Conservation (phyloP, 1,140 invertebrate species). For the Zaprionus capensis region DNA sequence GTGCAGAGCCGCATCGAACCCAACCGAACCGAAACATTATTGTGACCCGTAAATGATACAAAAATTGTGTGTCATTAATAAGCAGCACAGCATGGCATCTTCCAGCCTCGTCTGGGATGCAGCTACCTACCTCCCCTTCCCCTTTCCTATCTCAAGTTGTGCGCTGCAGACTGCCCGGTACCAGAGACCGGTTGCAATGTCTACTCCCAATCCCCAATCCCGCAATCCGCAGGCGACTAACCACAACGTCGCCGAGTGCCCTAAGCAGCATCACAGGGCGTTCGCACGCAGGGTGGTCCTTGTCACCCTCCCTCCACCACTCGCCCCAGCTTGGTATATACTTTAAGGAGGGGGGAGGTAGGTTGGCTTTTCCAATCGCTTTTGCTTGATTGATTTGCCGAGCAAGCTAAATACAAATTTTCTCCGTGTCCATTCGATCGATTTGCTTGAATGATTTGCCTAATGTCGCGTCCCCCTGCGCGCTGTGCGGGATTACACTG, state of each 20-base stretch:
- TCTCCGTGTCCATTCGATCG: constrained; percentile 28
- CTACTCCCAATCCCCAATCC: neutral
- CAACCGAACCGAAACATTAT: constrained; percentile 64
- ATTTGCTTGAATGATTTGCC: constrained; percentile 42
- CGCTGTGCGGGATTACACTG: neutral
- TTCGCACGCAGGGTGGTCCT: constrained; percentile 35
- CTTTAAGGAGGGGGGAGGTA: neutral
- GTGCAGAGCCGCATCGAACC: neutral
- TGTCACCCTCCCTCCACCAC: neutral
- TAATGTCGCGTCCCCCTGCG: constrained; percentile 20
- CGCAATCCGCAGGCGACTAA: constrained; percentile 4
- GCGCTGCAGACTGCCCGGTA: constrained; percentile 60
- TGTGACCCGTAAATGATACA: constrained; percentile 84
- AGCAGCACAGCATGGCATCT: constrained; percentile 70
- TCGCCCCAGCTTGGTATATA: neutral
- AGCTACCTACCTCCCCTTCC: neutral
- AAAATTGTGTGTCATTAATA: constrained; percentile 83
- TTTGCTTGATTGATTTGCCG: constrained; percentile 44
- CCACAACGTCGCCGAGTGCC: neutral
- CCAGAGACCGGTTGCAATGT: constrained; percentile 60
- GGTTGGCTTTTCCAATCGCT: constrained; percentile 33
- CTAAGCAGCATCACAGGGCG: constrained; percentile 7
- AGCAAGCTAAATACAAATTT: constrained; percentile 12
- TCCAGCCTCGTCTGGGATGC: neutral
- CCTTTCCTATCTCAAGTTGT: neutral